phyloP scores from a whole-genome alignment of 1,140 invertebrate species.

The Caenorhabditis briggsae region DNA sequence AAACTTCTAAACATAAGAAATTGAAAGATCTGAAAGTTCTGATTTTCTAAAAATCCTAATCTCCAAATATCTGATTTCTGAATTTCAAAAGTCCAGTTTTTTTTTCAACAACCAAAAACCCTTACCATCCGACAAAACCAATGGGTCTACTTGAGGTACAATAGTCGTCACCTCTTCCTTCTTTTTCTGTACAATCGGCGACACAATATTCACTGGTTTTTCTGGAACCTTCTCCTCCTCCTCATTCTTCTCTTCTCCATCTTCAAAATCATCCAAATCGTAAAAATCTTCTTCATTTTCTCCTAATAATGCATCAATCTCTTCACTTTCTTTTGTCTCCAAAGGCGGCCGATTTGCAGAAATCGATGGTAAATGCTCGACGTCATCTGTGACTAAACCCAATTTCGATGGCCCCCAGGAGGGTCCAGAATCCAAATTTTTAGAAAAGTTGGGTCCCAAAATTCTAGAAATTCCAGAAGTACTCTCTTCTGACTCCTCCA shows the following conservation, averaged over 20 bases:
- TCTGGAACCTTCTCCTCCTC: not conserved
- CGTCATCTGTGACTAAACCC: constrained; percentile 30
- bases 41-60: no score
- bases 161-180: not conserved
- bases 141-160: not conserved
- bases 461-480: not conserved
- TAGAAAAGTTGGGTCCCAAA: not conserved
- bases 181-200: not conserved
- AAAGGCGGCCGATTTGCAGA: not conserved
- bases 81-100: no score
- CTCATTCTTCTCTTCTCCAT: not conserved
- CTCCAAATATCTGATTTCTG: no score
- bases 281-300: not conserved
- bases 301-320: constrained; percentile 16
- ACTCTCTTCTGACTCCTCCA: not conserved
- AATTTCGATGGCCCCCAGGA: constrained; percentile 9
- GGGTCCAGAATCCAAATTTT: not conserved
- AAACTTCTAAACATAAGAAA: no score
- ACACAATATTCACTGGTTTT: not conserved
- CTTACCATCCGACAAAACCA: constrained; percentile 17
- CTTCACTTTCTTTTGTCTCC: no score
- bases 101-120: not conserved
- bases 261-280: constrained; percentile 5
- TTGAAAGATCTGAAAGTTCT: no score
- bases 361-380: constrained; percentile 16